Conservation (phyloP, 2,113 vertebrate genomes). For the Serilophus lunatus region DNA sequence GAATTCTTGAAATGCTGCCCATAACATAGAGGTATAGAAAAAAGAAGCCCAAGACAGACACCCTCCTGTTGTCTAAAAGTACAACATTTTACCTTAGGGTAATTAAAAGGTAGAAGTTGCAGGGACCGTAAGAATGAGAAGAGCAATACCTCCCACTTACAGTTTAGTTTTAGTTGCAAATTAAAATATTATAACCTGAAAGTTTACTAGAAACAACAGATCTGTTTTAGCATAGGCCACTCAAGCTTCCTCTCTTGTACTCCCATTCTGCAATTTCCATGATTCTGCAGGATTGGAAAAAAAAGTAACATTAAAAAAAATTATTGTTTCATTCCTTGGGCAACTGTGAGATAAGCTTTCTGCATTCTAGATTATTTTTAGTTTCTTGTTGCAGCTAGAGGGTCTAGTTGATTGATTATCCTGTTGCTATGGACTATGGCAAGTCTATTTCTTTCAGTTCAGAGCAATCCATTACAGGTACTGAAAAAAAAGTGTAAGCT, state of each 20-base stretch:
- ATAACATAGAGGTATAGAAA: neutral
- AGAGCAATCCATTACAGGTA: neutral
- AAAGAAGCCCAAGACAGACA: neutral
- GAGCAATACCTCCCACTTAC: neutral
- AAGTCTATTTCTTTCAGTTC: neutral
- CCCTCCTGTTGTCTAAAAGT: neutral
- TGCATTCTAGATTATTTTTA: neutral
- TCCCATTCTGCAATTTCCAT: neutral
- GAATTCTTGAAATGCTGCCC: neutral
- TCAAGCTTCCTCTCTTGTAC: neutral
- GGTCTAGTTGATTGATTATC: neutral
- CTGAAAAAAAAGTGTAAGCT: neutral
- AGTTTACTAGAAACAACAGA: neutral
- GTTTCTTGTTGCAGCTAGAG: neutral
- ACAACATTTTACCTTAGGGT: neutral
- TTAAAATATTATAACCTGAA: neutral
- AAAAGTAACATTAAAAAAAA: neutral
- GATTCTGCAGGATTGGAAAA: fast-evolving
- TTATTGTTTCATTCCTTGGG: neutral
- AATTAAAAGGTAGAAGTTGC: neutral
- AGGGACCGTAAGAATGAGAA: neutral
- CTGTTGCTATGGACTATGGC: neutral
- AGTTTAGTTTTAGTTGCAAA: neutral
- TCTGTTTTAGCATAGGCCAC: neutral
- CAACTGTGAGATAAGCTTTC: neutral